Percentiles rank a stretch among this genome's conserved stretches.
Conservation (phyloP, 2,888 invertebrate genomes). For the Eueremaeus valkanovi region DNA sequence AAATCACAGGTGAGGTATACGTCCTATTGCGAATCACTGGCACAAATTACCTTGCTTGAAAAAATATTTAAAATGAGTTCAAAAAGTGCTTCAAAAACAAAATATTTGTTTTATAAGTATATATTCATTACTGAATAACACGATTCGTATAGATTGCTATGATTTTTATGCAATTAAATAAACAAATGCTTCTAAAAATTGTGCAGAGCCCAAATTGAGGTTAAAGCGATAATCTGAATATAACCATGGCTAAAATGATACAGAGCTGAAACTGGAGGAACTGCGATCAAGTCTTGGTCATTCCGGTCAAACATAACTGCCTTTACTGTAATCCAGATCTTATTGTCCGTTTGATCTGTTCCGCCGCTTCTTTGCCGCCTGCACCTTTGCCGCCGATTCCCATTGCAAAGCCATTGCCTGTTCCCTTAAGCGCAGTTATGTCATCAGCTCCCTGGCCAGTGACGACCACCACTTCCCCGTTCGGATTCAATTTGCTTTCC, state of each 20-base stretch:
- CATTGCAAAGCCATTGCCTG: slow-evolving; percentile 99
- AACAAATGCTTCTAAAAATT: too few species aligned
- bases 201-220: too few species aligned
- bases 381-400: slow-evolving; percentile 99
- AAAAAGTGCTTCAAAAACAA: too few species aligned
- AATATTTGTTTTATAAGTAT: too few species aligned
- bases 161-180: too few species aligned
- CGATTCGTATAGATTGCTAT: too few species aligned
- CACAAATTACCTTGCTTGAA: too few species aligned
- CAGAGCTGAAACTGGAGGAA: slow-evolving; percentile 99
- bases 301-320: slow-evolving; percentile 99
- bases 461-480: slow-evolving; percentile 95
- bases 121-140: too few species aligned
- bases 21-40: too few species aligned
- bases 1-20: too few species aligned
- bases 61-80: too few species aligned
- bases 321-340: slow-evolving; percentile 98
- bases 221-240: too few species aligned
- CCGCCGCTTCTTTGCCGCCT: slow-evolving; percentile 99
- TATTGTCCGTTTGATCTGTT: slow-evolving; percentile 98
- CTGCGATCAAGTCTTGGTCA: slow-evolving; percentile 99
- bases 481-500: slow-evolving; percentile 81
- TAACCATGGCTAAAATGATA: slow-evolving; percentile 97
- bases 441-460: slow-evolving; percentile 98
- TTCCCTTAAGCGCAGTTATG: slow-evolving; percentile 94